Percentiles rank a stretch among this genome's conserved stretches.
Conservation (phyloP, 2,888 invertebrate species). For the Scrobipalpa atriplicella region DNA sequence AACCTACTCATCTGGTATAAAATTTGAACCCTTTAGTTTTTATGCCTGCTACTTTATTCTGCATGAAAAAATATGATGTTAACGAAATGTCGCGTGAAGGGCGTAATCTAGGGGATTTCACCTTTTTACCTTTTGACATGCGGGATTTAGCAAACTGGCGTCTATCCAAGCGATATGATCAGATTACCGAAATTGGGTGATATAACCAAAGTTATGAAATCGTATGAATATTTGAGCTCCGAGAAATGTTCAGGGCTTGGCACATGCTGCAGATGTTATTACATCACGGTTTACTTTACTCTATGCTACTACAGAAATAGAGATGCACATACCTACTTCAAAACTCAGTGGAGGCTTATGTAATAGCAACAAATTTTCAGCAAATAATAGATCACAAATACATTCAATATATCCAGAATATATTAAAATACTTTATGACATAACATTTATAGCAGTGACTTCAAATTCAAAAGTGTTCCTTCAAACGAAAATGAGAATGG, state of each 20-base stretch:
- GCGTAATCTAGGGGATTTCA: slow-evolving; percentile 30
- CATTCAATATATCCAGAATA: too few species aligned
- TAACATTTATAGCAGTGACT: too few species aligned
- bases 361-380: too few species aligned
- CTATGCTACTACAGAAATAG: background rate
- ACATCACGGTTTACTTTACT: background rate
- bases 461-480: too few species aligned
- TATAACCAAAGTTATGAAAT: slow-evolving; percentile 10
- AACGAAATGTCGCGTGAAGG: slow-evolving; percentile 22
- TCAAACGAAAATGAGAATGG: too few species aligned
- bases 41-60: slow-evolving; percentile 4
- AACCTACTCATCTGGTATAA: too few species aligned
- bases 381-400: too few species aligned
- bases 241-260: background rate
- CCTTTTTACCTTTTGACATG: slow-evolving; percentile 22
- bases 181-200: slow-evolving; percentile 10
- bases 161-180: slow-evolving; percentile 20
- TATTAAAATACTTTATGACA: too few species aligned
- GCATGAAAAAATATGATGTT: slow-evolving; percentile 21
- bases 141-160: slow-evolving; percentile 13
- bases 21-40: background rate
- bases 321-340: background rate
- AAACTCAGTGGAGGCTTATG: too few species aligned
- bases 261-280: background rate
- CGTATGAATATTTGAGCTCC: slow-evolving; percentile 9